Conservation (phyloP, 2,113 vertebrate genomes). For the Tychaedon coryphoeus region DNA sequence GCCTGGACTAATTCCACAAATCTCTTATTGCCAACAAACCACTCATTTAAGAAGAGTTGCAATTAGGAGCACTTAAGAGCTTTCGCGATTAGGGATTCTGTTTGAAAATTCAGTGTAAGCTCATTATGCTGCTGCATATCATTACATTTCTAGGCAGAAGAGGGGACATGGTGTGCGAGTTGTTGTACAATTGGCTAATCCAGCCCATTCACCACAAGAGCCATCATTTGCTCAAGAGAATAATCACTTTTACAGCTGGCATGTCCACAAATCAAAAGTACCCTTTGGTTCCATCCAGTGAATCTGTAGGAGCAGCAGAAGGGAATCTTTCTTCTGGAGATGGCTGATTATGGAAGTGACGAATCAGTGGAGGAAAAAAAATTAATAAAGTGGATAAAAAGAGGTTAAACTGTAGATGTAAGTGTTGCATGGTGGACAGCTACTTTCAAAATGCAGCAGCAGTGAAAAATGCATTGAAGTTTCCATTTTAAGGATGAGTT, state of each 20-base stretch:
- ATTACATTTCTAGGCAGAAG: background rate
- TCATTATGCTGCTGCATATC: background rate
- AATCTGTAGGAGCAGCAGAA: background rate
- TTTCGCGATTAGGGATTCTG: background rate
- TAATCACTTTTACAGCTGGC: background rate
- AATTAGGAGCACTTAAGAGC: background rate
- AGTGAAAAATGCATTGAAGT: background rate
- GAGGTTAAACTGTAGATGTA: background rate
- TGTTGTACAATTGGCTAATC: background rate
- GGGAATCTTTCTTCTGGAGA: background rate
- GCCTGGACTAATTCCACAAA: background rate
- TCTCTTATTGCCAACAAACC: background rate
- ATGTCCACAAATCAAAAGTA: background rate
- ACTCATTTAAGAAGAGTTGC: background rate
- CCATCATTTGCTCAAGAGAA: background rate
- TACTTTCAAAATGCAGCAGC: background rate
- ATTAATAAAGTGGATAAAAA: background rate
- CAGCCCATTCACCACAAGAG: background rate
- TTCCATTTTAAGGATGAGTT: background rate
- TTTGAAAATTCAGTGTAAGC: constrained; percentile 4
- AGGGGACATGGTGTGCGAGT: background rate
- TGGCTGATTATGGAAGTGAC: background rate
- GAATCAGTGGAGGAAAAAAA: background rate
- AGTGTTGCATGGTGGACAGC: background rate
- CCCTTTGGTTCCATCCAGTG: background rate